These are phyloP conservation scores for Castor canadensis DNA, from an alignment of 2,113 vertebrate genomes.

Conservation along the genomic window DNA sequence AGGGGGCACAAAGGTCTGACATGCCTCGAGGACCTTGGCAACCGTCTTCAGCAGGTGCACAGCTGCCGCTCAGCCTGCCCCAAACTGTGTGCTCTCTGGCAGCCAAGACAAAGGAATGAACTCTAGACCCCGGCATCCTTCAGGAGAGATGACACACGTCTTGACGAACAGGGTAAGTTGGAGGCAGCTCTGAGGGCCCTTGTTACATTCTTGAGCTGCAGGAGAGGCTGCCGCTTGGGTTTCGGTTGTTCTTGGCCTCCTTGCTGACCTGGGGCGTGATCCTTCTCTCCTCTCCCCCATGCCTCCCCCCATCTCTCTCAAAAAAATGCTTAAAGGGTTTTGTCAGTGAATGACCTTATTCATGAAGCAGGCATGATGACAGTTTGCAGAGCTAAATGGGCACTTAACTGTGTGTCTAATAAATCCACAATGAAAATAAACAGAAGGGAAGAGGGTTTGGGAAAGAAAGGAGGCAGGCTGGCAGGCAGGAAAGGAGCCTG, in stretches of 20 bases:
- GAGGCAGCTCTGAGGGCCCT: conserved; percentile 61
- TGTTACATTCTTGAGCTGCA: conserved; percentile 69
- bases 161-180: conserved; percentile 70
- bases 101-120: conserved; percentile 72
- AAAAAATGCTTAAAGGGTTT: conserved; percentile 80
- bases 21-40: conserved; percentile 62
- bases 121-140: conserved; percentile 67
- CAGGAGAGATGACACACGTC: conserved; percentile 61
- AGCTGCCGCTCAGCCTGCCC: conserved; percentile 59
- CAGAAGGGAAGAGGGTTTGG: conserved; percentile 64
- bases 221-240: conserved; percentile 72
- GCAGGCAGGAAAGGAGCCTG: conserved; percentile 65
- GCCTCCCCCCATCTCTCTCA: conserved; percentile 51
- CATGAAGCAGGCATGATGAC: conserved; percentile 80
- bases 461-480: conserved; percentile 57
- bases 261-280: conserved; percentile 79
- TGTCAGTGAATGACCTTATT: conserved; percentile 85
- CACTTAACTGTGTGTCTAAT: conserved; percentile 81
- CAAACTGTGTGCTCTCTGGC: conserved; percentile 57
- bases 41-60: conserved; percentile 74
- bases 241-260: conserved; percentile 85
- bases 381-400: conserved; percentile 81
- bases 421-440: conserved; percentile 85
- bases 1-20: background rate
- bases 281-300: conserved; percentile 37